phyloP scores from a whole-genome alignment of 2,888 invertebrate genomes.

The Crossocerus cetratus region DNA sequence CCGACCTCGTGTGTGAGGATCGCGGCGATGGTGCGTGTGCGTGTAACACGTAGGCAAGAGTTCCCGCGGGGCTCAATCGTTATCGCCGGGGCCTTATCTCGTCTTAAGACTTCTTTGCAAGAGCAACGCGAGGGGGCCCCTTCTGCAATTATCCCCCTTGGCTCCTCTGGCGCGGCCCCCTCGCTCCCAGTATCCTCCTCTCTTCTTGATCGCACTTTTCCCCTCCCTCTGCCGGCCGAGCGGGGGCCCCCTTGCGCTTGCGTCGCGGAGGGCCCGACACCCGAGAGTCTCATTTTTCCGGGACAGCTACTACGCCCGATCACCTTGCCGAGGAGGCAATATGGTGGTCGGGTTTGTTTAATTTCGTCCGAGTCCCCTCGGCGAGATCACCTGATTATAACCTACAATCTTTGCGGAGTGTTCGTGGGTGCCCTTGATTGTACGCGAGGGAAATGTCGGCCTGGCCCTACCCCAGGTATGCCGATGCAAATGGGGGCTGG shows the following conservation, averaged over 20 bases:
- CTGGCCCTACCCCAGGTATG: not conserved
- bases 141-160: slow-evolving; percentile 73
- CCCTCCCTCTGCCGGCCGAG: not conserved
- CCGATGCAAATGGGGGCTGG: not conserved
- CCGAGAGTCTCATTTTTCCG: slow-evolving; percentile 62
- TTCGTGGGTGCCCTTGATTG: not conserved
- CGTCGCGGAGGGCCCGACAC: slow-evolving; percentile 26
- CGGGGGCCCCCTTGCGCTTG: slow-evolving; percentile 1
- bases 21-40: slow-evolving; percentile 39
- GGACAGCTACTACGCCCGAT: slow-evolving; percentile 30
- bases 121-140: slow-evolving; percentile 67
- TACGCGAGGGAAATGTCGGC: not conserved
- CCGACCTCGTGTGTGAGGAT: slow-evolving; percentile 49
- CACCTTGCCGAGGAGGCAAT: slow-evolving; percentile 18
- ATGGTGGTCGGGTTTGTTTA: slow-evolving; percentile 26
- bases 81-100: slow-evolving; percentile 75
- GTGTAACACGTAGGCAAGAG: slow-evolving; percentile 67
- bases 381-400: not conserved
- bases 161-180: slow-evolving; percentile 40
- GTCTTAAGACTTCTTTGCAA: slow-evolving; percentile 69
- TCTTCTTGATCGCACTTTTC: slow-evolving; percentile 9
- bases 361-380: slow-evolving; percentile 12
- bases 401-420: not conserved
- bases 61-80: slow-evolving; percentile 75
- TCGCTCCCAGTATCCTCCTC: slow-evolving; percentile 18